phyloP scores from a whole-genome alignment of 2,113 vertebrate species.

The Ascaphus truei region DNA sequence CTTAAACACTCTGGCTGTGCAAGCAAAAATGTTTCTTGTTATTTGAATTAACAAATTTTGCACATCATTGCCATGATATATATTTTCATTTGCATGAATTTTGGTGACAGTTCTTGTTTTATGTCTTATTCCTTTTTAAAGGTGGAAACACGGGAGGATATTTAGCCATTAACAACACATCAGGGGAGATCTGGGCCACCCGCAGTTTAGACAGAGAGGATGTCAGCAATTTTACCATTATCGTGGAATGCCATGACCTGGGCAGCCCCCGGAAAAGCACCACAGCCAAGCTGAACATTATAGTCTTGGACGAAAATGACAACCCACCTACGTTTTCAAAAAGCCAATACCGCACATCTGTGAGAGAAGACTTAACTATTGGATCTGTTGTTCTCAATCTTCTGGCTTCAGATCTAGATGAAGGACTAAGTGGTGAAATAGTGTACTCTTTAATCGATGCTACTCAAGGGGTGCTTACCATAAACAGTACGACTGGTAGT shows the following conservation, averaged over 20 bases:
- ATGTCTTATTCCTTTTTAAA: constrained; percentile 47
- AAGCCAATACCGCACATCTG: constrained; percentile 63
- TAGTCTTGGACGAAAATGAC: constrained; percentile 85
- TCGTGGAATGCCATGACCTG: constrained; percentile 70
- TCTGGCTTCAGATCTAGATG: constrained; percentile 71
- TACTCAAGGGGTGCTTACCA: constrained; percentile 65
- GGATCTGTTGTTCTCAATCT: constrained; percentile 68
- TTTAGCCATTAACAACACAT: constrained; percentile 73
- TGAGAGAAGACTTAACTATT: constrained; percentile 70
- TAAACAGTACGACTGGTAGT: constrained; percentile 60
- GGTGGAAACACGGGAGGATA: constrained; percentile 66
- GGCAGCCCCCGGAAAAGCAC: constrained; percentile 65
- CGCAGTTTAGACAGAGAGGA: constrained; percentile 78
- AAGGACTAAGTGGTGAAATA: constrained; percentile 72
- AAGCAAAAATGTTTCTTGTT: constrained; percentile 20
- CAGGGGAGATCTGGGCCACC: constrained; percentile 71
- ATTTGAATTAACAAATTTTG: constrained; percentile 17
- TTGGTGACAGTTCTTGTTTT: constrained; percentile 14
- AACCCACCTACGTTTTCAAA: constrained; percentile 70
- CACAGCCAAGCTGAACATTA: constrained; percentile 60
- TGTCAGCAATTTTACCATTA: constrained; percentile 68
- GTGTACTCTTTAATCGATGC: constrained; percentile 69
- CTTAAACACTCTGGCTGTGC: neutral
- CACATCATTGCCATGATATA: neutral
- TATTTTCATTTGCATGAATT: constrained; percentile 9